phyloP scores from a whole-genome alignment of 64 coral and sea anemone genomes.

The Catalaphyllia jardinei region DNA sequence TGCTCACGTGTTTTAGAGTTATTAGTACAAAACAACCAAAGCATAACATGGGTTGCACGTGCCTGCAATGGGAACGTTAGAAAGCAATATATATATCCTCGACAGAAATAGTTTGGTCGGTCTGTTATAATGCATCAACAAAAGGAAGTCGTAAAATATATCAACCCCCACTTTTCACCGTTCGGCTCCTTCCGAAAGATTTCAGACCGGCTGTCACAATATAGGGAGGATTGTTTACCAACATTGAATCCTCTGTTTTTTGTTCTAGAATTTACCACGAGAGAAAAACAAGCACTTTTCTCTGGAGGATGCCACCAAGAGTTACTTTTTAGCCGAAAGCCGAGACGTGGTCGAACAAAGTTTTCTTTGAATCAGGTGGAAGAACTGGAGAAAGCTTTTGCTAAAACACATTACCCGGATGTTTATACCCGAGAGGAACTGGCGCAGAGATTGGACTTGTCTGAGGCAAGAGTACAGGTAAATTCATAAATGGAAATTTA shows the following conservation, averaged over 20 bases:
- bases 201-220: conserved; percentile 24
- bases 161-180: neutral
- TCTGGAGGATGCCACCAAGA: conserved; percentile 59
- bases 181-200: neutral
- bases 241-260: neutral
- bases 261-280: conserved; percentile 10
- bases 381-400: conserved; percentile 93
- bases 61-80: neutral
- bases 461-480: conserved; percentile 98
- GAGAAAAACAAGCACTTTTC: conserved; percentile 41
- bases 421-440: conserved; percentile 96
- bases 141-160: conserved; percentile 50
- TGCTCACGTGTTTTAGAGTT: neutral
- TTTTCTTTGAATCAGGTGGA: conserved; percentile 89
- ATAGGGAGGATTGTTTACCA: conserved; percentile 19
- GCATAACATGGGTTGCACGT: conserved; percentile 8
- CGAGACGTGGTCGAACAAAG: conserved; percentile 82
- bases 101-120: conserved; percentile 7
- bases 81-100: conserved; percentile 19
- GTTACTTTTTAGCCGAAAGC: conserved; percentile 72
- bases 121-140: neutral
- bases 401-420: conserved; percentile 98
- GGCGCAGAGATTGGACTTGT: conserved; percentile 82
- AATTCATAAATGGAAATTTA: too few species aligned
- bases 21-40: neutral